Percentiles rank a stretch among this genome's conserved stretches.
These are phyloP conservation scores for Rattus rattus DNA, from an alignment of 2,113 vertebrate genomes.

Conservation along the genomic window DNA sequence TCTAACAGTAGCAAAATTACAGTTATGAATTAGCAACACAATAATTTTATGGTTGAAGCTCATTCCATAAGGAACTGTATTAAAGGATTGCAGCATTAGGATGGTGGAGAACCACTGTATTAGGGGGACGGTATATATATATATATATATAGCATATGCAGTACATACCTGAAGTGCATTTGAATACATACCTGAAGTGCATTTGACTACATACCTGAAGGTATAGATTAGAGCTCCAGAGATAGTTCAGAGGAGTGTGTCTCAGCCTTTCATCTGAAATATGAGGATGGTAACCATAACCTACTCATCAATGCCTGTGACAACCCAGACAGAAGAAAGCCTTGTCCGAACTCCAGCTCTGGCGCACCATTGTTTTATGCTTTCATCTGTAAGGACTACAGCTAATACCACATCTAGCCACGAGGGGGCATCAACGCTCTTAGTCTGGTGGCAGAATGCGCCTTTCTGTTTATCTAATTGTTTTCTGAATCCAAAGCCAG, in stretches of 20 bases:
- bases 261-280: background rate
- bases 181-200: background rate
- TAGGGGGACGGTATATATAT: background rate
- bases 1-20: background rate
- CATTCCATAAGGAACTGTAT: background rate
- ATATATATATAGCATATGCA: background rate
- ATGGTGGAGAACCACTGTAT: background rate
- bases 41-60: background rate
- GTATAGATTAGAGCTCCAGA: background rate
- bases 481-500: slow-evolving; percentile 41
- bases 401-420: slow-evolving; percentile 28
- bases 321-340: background rate
- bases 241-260: background rate
- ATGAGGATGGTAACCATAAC: background rate
- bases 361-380: background rate
- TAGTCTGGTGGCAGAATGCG: background rate
- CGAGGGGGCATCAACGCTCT: slow-evolving; percentile 61
- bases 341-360: background rate
- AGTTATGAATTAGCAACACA: background rate
- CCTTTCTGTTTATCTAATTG: slow-evolving; percentile 40
- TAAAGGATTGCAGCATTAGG: background rate
- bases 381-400: background rate
- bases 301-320: background rate
- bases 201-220: background rate
- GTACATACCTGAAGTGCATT: background rate